phyloP scores from a whole-genome alignment of 2,797 vertebrate genomes.

The Periophthalmus magnuspinnatus region DNA sequence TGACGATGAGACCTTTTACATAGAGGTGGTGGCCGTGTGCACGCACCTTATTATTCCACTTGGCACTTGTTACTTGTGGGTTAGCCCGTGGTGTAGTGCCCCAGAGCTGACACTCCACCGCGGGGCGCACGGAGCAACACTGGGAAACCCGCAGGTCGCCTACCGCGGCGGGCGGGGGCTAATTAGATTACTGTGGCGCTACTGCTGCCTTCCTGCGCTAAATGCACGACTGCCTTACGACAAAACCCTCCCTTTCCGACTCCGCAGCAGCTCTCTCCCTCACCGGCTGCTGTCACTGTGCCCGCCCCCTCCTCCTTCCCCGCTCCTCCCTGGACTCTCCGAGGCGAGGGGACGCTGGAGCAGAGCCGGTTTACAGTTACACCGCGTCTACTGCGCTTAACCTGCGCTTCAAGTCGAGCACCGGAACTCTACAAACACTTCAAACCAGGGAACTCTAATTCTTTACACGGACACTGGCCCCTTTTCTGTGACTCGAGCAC shows the following conservation, averaged over 20 bases:
- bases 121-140: constrained; percentile 40
- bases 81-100: background rate
- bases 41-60: background rate
- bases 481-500: constrained; percentile 21
- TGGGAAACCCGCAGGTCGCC: constrained; percentile 36
- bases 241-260: constrained; percentile 33
- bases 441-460: constrained; percentile 22
- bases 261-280: constrained; percentile 34
- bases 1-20: background rate
- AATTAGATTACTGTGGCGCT: constrained; percentile 57
- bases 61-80: constrained; percentile 2
- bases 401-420: constrained; percentile 36
- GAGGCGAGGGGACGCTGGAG: constrained; percentile 43
- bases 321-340: constrained; percentile 15
- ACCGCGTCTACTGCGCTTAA: constrained; percentile 40
- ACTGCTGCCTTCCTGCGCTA: constrained; percentile 46
- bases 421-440: constrained; percentile 38
- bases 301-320: constrained; percentile 8
- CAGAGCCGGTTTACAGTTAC: constrained; percentile 55
- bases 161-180: constrained; percentile 40
- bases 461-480: background rate
- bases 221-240: constrained; percentile 28
- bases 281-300: constrained; percentile 22
- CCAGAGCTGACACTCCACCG: constrained; percentile 37
- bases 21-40: background rate